Evolutionary conservation across 2,888 invertebrate species (phyloP).

Genomic region (Chymomyza amoena): DNA sequence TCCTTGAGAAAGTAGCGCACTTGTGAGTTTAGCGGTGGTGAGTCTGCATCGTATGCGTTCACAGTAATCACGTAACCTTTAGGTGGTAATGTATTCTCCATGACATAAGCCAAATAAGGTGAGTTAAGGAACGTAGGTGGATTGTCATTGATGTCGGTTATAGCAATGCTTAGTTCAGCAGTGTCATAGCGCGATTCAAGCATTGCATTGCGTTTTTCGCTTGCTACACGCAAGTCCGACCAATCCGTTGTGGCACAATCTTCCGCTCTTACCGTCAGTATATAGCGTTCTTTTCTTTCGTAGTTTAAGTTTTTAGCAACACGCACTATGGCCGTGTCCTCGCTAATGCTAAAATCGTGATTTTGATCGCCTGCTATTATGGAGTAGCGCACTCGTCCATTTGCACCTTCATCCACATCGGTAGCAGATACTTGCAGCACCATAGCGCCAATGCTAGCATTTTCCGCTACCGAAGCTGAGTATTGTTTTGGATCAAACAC

Average conservation of each 20-base stretch:
- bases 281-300: slow-evolving; percentile 91
- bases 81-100: slow-evolving; percentile 93
- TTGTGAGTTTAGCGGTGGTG: slow-evolving; percentile 92
- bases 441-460: slow-evolving; percentile 95
- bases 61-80: slow-evolving; percentile 90
- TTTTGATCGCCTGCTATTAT: slow-evolving; percentile 94
- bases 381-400: slow-evolving; percentile 94
- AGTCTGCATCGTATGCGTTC: slow-evolving; percentile 93
- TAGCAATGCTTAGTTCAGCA: slow-evolving; percentile 89
- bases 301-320: slow-evolving; percentile 96
- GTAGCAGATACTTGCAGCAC: slow-evolving; percentile 94
- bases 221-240: slow-evolving; percentile 16
- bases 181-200: slow-evolving; percentile 84
- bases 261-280: slow-evolving; percentile 91
- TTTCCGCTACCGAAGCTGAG: slow-evolving; percentile 93
- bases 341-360: slow-evolving; percentile 93
- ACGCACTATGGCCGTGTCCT: slow-evolving; percentile 93
- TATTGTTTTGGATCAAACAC: slow-evolving; percentile 94
- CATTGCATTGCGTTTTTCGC: neutral
- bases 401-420: slow-evolving; percentile 91
- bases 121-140: slow-evolving; percentile 95
- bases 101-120: slow-evolving; percentile 95
- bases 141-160: slow-evolving; percentile 96
- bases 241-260: slow-evolving; percentile 85
- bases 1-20: slow-evolving; percentile 96